Conservation (phyloP, 2,797 vertebrate species). For the Rhincodon typus region DNA sequence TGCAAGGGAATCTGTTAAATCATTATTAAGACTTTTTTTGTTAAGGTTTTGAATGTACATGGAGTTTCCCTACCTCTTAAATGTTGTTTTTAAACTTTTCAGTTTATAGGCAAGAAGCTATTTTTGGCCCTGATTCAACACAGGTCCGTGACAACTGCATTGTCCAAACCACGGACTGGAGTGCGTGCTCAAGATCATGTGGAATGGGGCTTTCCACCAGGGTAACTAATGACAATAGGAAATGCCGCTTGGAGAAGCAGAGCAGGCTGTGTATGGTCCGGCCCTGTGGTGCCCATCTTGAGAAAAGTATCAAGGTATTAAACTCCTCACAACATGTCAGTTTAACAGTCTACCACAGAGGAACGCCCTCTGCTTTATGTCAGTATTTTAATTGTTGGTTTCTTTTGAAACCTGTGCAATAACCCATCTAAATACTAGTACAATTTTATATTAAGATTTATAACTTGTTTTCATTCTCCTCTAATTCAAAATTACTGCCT, state of each 20-base stretch:
- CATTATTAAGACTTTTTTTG: too few species aligned
- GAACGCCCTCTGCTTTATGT: not conserved
- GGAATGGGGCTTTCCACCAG: conserved; percentile 66
- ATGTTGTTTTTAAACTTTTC: conserved; percentile 35
- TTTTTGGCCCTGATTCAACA: conserved; percentile 43
- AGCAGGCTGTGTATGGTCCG: conserved; percentile 62
- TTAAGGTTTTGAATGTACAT: not conserved
- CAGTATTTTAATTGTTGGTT: not conserved
- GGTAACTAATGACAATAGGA: conserved; percentile 63
- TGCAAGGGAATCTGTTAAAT: too few species aligned
- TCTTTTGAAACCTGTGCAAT: not conserved
- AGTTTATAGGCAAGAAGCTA: conserved; percentile 51
- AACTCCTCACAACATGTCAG: not conserved
- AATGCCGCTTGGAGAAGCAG: conserved; percentile 63
- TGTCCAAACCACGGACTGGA: conserved; percentile 67
- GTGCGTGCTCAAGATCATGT: conserved; percentile 59
- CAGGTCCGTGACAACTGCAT: conserved; percentile 63
- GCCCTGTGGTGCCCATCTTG: conserved; percentile 52
- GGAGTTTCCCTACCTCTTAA: conserved; percentile 7
- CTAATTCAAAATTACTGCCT: not conserved
- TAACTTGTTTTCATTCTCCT: not conserved
- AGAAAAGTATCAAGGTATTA: conserved; percentile 58
- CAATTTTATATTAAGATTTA: not conserved
- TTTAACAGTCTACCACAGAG: not conserved
- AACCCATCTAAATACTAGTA: not conserved